Evolutionary conservation across 2,888 invertebrate genomes (phyloP).

Genomic region (Cantharis rustica): DNA sequence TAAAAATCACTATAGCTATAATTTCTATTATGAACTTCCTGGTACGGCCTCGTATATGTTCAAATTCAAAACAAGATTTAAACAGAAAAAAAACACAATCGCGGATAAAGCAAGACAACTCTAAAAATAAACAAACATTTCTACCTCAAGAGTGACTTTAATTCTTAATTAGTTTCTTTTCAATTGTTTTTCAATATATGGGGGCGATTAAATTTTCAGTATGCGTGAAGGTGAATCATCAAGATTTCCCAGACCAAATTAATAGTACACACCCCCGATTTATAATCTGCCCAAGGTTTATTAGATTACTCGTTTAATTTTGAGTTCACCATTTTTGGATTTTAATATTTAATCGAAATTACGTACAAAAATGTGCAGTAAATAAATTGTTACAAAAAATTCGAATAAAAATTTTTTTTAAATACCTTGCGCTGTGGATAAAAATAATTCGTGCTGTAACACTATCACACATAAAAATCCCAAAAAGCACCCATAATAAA

Average conservation of each 20-base stretch:
- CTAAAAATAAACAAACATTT: background rate
- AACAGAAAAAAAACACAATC: background rate
- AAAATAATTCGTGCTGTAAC: conserved; percentile 10
- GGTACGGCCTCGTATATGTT: background rate
- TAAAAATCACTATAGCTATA: background rate
- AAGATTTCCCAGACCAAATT: background rate
- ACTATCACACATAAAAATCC: conserved; percentile 14
- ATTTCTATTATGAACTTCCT: background rate
- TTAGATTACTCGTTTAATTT: background rate
- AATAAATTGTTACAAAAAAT: background rate
- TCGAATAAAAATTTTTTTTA: background rate
- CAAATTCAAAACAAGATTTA: background rate
- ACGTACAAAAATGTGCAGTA: background rate
- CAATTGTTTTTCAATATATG: background rate
- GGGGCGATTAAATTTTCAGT: background rate
- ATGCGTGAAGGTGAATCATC: background rate
- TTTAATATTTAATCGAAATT: background rate
- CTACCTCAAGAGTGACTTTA: background rate
- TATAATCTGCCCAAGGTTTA: background rate
- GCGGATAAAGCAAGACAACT: background rate
- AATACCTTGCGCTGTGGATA: conserved; percentile 14
- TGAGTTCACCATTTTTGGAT: background rate
- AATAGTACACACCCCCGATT: background rate
- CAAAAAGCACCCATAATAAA: conserved; percentile 19
- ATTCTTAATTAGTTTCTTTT: background rate